Conservation (phyloP, 2,888 invertebrate genomes). For the Neoitamus cyanurus region DNA sequence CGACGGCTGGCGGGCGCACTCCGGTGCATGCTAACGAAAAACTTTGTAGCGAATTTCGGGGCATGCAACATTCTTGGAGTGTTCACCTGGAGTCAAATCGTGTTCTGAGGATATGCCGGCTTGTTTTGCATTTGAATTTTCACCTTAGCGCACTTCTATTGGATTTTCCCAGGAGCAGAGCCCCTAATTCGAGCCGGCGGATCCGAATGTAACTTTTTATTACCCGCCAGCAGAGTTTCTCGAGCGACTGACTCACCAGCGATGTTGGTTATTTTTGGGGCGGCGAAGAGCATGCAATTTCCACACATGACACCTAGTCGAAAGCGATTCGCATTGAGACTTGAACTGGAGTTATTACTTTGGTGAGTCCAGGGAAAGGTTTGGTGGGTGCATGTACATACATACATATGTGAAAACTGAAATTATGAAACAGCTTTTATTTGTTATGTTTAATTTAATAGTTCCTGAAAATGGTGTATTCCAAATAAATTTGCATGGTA, state of each 20-base stretch:
- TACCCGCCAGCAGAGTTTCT: neutral
- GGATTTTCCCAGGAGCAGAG: neutral
- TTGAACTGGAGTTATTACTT: no score
- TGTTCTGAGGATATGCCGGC: neutral
- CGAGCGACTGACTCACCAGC: neutral
- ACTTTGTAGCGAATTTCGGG: conserved; percentile 8
- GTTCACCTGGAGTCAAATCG: neutral
- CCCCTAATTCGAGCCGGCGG: neutral
- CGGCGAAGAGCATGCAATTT: neutral
- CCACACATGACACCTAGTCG: neutral
- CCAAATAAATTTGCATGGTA: no score
- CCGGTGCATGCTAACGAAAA: conserved; percentile 24
- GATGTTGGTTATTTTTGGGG: neutral
- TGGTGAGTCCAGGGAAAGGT: no score
- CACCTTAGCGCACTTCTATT: neutral
- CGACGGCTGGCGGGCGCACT: neutral
- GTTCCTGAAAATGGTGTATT: no score
- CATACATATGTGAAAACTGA: no score
- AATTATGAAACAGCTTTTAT: no score
- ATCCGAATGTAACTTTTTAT: neutral
- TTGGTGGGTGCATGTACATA: no score
- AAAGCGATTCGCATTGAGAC: neutral
- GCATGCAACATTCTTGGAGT: conserved; percentile 25
- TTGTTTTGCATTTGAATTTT: conserved; percentile 4
- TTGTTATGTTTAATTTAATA: no score